phyloP scores from a whole-genome alignment of 2,797 vertebrate genomes.

The Poliocrania exsul region DNA sequence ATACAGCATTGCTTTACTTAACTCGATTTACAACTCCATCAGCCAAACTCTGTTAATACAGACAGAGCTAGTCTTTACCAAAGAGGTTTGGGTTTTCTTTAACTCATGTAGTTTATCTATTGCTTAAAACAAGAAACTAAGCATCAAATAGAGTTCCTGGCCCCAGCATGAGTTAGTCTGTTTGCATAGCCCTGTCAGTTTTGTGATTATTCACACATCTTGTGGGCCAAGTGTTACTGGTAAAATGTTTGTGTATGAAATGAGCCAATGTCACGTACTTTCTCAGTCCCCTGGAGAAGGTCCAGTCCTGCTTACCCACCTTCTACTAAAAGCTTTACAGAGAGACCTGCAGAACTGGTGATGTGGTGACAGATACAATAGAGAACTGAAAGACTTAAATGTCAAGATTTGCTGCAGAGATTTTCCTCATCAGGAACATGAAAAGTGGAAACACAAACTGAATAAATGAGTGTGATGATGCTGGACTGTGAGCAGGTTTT shows the following conservation, averaged over 20 bases:
- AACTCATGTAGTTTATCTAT: not conserved
- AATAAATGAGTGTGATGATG: not conserved
- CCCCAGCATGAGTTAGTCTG: not conserved
- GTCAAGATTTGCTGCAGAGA: not conserved
- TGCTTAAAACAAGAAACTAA: not conserved
- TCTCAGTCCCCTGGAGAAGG: not conserved
- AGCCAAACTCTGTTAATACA: not conserved
- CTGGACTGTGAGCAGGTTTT: not conserved
- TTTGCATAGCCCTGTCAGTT: not conserved
- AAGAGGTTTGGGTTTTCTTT: not conserved
- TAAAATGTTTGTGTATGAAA: not conserved
- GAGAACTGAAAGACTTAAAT: not conserved
- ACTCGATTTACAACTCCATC: not conserved
- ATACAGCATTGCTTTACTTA: not conserved
- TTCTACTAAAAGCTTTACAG: not conserved
- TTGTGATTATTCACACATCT: not conserved
- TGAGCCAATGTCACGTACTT: not conserved
- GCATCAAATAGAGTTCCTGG: not conserved
- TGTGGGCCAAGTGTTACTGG: not conserved
- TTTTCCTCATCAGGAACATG: fast-evolving
- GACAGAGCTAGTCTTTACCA: not conserved
- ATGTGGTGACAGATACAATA: not conserved
- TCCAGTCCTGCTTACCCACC: not conserved
- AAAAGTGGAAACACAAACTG: not conserved
- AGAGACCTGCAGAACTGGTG: not conserved